These are phyloP conservation scores for Sebastes wilsoni DNA, from an alignment of 2,797 vertebrate species.

Conservation along the genomic window DNA sequence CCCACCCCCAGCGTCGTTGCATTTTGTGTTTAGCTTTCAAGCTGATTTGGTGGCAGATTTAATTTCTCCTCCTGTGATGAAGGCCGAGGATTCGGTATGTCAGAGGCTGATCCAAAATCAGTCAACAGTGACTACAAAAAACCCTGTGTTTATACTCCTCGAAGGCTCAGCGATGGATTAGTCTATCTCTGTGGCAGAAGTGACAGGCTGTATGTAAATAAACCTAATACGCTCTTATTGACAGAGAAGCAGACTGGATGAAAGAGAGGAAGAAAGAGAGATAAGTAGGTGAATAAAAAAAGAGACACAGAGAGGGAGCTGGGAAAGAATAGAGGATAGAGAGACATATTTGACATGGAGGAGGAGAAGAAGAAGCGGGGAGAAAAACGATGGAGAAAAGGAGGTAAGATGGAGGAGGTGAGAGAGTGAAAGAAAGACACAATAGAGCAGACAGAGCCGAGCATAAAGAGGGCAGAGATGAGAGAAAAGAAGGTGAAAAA, in stretches of 20 bases:
- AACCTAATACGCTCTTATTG: constrained; percentile 29
- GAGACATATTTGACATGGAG: constrained; percentile 6
- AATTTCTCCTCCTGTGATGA: constrained; percentile 41
- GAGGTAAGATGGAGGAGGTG: not conserved
- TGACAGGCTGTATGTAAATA: constrained; percentile 58
- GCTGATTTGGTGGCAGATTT: constrained; percentile 47
- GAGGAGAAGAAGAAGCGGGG: not conserved
- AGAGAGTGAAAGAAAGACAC: constrained; percentile 2
- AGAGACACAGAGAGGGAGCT: not conserved
- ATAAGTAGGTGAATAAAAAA: constrained; percentile 29
- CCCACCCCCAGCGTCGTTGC: not conserved
- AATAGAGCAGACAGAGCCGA: constrained; percentile 26
- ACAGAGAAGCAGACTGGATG: constrained; percentile 21
- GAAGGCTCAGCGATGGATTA: constrained; percentile 50
- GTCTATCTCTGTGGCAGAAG: constrained; percentile 43
- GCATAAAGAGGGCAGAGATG: constrained; percentile 31
- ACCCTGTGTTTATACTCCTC: constrained; percentile 37
- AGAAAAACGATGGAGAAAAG: not conserved
- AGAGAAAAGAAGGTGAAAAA: constrained; percentile 42
- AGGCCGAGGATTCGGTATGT: constrained; percentile 39
- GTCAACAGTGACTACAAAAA: constrained; percentile 32
- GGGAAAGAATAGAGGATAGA: not conserved
- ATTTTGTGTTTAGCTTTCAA: constrained; percentile 16
- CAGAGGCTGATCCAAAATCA: constrained; percentile 44
- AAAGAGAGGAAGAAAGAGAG: not conserved